Evolutionary conservation across 1,140 invertebrate genomes (phyloP).

Genomic region (Coenobita brevimanus): DNA sequence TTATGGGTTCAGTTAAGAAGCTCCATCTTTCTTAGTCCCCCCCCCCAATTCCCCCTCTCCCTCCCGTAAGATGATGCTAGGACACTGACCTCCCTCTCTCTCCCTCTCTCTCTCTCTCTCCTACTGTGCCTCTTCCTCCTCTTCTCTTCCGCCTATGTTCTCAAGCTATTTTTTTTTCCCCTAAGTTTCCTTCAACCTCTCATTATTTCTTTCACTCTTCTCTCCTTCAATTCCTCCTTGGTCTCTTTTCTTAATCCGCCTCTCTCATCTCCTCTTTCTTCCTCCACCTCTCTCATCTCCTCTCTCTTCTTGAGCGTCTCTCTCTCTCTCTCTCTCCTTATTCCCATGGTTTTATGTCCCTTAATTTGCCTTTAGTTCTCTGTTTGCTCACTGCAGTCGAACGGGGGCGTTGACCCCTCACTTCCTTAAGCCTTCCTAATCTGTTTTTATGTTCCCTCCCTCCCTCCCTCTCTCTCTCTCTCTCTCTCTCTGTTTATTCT

Average conservation of each 20-base stretch:
- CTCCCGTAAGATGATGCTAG: background rate
- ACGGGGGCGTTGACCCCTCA: too few relatives aligned
- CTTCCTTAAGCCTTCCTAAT: too few relatives aligned
- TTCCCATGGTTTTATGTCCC: too few relatives aligned
- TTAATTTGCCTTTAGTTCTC: too few relatives aligned
- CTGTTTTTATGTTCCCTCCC: too few relatives aligned
- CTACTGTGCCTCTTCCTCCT: background rate
- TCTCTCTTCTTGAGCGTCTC: background rate
- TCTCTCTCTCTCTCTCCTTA: constrained; percentile 1
- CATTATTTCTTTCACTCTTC: background rate
- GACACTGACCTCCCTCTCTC: background rate
- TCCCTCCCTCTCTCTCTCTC: background rate
- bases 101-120: background rate
- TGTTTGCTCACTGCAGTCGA: too few relatives aligned
- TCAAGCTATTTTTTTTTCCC: background rate
- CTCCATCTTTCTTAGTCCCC: background rate
- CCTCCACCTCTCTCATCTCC: too few relatives aligned
- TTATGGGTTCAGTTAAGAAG: too few relatives aligned
- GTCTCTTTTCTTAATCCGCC: background rate
- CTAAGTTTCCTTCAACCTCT: background rate
- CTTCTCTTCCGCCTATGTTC: background rate
- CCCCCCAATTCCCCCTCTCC: background rate
- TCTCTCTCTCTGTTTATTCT: background rate
- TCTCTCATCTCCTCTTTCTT: too few relatives aligned
- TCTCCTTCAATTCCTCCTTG: background rate